Base-by-base conservation (phyloP, 2,797 vertebrate genomes). In the Rallus crepitans region DNA sequence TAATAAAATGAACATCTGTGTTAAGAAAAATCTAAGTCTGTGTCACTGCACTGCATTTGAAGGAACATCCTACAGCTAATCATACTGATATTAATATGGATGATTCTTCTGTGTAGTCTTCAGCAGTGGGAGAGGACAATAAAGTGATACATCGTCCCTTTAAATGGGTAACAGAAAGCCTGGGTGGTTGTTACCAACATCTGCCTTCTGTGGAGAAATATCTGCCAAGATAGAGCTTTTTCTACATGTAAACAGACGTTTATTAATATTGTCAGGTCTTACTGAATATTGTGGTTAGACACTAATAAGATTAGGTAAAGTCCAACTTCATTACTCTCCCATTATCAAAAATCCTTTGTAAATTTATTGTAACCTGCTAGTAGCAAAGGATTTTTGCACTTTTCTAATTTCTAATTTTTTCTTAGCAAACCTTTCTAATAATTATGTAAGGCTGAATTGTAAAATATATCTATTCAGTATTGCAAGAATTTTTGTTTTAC, bases 241-340 rank as follows among this genome's bases (percentile, higher is more conserved):
- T 65, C 63, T 81, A 11, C 66, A 81, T 70, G 63, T 35, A 83
- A 96, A 93, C 71, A 64, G 33, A 66, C 47, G 28, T 71, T 93
- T 94, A 94, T 94, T 94, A 87, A 75, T 85, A 55, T n/a, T 95
- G 70, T 87, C 66, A 89, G 57, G 6, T 82, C 47, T 94, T 82
- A 84, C 52, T 94, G 93, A 87, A 87, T 87, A 89, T 83, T 77
- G 79, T 23, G 57, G 28, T 71, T 75, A 87, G 50, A 64, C 11
- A 25, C 15, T 87, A 87, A 87, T 66, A 70, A 27, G 53, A 77
- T 94, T 69, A 90, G 72, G 30, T 88, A 90, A 89, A 90, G 91
- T 94, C 75, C 85, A 82, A 68, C 48, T 94, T 95, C 15, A 28
- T 83, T 94, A 81, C 20, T 88, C 17, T 61, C 14, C 11, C 16